These are phyloP conservation scores for Selenia dentaria DNA, from an alignment of 2,888 invertebrate species.

Conservation along the genomic window DNA sequence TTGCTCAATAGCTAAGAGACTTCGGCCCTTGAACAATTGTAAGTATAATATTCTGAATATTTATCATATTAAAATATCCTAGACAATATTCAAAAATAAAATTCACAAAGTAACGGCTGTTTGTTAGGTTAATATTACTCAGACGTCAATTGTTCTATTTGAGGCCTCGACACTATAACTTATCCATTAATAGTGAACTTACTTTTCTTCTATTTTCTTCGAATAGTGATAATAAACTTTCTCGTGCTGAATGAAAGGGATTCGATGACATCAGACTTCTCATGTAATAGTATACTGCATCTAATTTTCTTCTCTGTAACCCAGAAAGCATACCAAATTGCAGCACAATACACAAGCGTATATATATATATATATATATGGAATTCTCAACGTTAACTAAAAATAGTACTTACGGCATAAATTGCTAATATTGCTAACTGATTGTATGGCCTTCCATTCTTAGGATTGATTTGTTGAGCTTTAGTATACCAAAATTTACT, in stretches of 20 bases:
- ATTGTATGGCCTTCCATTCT: conserved; percentile 97
- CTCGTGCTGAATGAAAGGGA: conserved; percentile 96
- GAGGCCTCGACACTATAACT: too few relatives aligned
- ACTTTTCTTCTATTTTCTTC: conserved; percentile 97
- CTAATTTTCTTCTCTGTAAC: conserved; percentile 94
- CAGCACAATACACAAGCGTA: too few relatives aligned
- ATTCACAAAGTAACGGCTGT: too few relatives aligned
- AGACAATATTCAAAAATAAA: too few relatives aligned
- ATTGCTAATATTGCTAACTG: conserved; percentile 96
- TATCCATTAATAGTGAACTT: conserved; percentile 34
- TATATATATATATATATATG: too few relatives aligned
- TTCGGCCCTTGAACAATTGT: too few relatives aligned
- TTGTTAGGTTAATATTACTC: too few relatives aligned
- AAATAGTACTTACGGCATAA: conserved; percentile 87
- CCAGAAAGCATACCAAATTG: conserved; percentile 25
- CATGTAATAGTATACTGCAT: conserved; percentile 99
- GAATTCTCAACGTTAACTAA: too few relatives aligned
- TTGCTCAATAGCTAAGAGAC: too few relatives aligned
- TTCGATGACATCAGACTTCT: conserved; percentile 97
- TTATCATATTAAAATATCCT: too few relatives aligned
- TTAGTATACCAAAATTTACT: conserved; percentile 94
- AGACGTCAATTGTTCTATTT: too few relatives aligned
- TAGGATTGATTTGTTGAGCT: conserved; percentile 96
- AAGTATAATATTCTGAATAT: too few relatives aligned
- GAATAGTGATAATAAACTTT: conserved; percentile 93